A percentile compares a stretch with the other conserved stretches of the same genome.
Conservation (phyloP, 2,113 vertebrate species). For the Corythoichthys intestinalis region DNA sequence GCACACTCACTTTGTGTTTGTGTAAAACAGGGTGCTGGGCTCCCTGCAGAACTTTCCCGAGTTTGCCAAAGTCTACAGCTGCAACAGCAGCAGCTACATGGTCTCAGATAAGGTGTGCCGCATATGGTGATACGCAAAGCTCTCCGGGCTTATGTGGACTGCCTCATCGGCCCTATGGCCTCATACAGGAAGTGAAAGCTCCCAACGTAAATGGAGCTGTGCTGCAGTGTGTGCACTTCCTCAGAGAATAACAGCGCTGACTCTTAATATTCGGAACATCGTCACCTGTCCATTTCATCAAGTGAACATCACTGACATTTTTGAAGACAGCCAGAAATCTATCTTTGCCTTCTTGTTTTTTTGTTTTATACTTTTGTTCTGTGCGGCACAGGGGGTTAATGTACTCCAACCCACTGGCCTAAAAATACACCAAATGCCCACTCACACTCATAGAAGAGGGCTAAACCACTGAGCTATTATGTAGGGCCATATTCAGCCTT, state of each 20-base stretch:
- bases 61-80: slow-evolving; percentile 88
- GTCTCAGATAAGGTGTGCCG: slow-evolving; percentile 81
- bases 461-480: slow-evolving; percentile 48
- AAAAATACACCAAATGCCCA: slow-evolving; percentile 49
- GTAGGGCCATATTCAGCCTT: slow-evolving; percentile 47
- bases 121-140: slow-evolving; percentile 80
- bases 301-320: slow-evolving; percentile 42
- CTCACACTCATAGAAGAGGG: slow-evolving; percentile 44
- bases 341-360: slow-evolving; percentile 7
- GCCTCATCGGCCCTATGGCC: neutral
- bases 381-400: slow-evolving; percentile 39
- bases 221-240: slow-evolving; percentile 52
- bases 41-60: slow-evolving; percentile 90
- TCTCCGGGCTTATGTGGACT: neutral
- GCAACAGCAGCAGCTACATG: slow-evolving; percentile 79
- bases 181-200: slow-evolving; percentile 21
- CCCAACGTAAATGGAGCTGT: slow-evolving; percentile 48
- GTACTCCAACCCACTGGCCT: slow-evolving; percentile 43
- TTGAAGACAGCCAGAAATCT: slow-evolving; percentile 37
- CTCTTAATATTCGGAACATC: slow-evolving; percentile 38
- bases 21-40: slow-evolving; percentile 82
- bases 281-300: slow-evolving; percentile 49
- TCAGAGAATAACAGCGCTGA: slow-evolving; percentile 40
- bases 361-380: slow-evolving; percentile 24
- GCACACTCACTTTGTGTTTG: neutral